phyloP scores from a whole-genome alignment of 2,797 vertebrate genomes.

The Cossypha caffra region DNA sequence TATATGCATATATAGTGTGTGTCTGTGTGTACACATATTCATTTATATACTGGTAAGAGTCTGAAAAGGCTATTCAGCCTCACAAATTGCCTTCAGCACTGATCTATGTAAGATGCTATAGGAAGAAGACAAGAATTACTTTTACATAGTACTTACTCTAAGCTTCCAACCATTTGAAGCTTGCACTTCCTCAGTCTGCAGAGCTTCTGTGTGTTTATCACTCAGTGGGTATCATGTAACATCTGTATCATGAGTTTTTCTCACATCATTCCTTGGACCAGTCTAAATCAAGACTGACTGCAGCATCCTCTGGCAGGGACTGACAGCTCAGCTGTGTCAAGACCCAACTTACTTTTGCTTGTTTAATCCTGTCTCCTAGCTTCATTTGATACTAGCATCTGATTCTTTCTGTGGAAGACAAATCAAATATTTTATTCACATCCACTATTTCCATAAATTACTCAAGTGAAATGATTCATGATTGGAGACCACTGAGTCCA shows the following conservation, averaged over 20 bases:
- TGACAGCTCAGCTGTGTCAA: background rate
- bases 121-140: background rate
- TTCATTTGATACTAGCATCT: background rate
- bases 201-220: background rate
- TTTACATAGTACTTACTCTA: background rate
- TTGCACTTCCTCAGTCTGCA: background rate
- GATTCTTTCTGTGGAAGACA: background rate
- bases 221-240: background rate
- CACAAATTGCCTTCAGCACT: background rate
- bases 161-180: background rate
- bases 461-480: background rate
- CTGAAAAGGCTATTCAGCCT: background rate
- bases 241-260: background rate
- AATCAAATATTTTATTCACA: background rate
- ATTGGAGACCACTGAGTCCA: background rate
- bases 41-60: background rate
- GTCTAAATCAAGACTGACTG: background rate
- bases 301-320: background rate
- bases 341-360: background rate
- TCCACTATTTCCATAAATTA: background rate
- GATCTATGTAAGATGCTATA: background rate
- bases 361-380: background rate
- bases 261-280: background rate
- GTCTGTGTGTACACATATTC: accelerated
- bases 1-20: background rate